phyloP scores from a whole-genome alignment of 2,113 vertebrate genomes.

The Stictonetta naevosa region DNA sequence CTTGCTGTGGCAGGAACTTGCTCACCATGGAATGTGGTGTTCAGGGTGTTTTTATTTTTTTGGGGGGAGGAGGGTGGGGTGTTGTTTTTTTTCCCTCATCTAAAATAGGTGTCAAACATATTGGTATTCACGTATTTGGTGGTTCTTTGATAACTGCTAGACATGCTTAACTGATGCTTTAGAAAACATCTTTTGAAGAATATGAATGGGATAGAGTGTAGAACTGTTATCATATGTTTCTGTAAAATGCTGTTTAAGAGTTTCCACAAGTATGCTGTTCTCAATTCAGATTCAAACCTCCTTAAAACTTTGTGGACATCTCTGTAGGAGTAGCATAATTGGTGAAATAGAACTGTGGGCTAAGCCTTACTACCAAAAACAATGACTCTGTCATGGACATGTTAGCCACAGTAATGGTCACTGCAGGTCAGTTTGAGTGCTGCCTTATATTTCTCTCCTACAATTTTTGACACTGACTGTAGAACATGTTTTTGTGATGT shows the following conservation, averaged over 20 bases:
- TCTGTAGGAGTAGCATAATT: not conserved
- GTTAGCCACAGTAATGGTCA: not conserved
- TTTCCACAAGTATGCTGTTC: not conserved
- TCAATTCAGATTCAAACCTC: not conserved
- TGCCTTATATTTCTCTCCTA: not conserved
- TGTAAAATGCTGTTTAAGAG: not conserved
- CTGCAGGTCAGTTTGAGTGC: not conserved
- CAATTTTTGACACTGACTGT: not conserved
- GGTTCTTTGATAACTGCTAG: not conserved
- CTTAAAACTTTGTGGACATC: not conserved
- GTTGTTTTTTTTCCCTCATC: not conserved
- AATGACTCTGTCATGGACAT: rapidly evolving
- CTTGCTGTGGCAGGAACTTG: not conserved
- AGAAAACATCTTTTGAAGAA: not conserved
- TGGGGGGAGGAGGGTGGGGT: not conserved
- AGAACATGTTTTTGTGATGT: not conserved
- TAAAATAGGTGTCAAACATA: not conserved
- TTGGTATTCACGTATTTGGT: not conserved
- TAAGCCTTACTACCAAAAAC: not conserved
- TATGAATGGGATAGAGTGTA: rapidly evolving
- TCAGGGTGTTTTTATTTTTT: not conserved
- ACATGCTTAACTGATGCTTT: not conserved
- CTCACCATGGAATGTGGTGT: not conserved
- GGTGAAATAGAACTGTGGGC: rapidly evolving
- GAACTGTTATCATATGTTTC: not conserved